Conservation (phyloP, 2,888 invertebrate genomes). For the Drosophila glabriapex region DNA sequence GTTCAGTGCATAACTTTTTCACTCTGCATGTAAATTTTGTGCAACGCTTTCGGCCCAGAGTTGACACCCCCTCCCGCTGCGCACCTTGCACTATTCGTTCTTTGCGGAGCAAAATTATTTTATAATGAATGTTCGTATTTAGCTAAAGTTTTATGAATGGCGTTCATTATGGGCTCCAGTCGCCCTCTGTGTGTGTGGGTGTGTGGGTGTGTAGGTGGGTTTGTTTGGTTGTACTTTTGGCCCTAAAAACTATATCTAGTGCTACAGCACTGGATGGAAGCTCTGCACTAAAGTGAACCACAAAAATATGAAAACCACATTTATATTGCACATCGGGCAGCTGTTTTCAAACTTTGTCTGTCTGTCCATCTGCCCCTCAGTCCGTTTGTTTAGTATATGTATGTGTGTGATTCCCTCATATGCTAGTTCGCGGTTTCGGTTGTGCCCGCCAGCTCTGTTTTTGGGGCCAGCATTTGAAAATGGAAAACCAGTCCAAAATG, state of each 20-base stretch:
- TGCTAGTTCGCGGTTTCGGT: slow-evolving; percentile 68
- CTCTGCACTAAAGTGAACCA: slow-evolving; percentile 73
- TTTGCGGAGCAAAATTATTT: slow-evolving; percentile 67
- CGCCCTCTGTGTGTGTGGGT: neutral
- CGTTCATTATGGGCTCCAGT: slow-evolving; percentile 66
- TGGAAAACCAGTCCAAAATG: slow-evolving; percentile 49
- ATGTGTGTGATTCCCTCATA: slow-evolving; percentile 50
- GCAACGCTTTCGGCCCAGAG: slow-evolving; percentile 31
- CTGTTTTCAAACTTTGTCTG: slow-evolving; percentile 74
- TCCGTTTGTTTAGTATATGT: slow-evolving; percentile 18
- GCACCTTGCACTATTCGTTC: slow-evolving; percentile 37
- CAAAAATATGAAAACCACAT: slow-evolving; percentile 83
- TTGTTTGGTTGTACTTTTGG: slow-evolving; percentile 30
- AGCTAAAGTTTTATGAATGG: slow-evolving; percentile 80
- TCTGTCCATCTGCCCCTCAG: slow-evolving; percentile 21
- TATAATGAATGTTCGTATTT: slow-evolving; percentile 81
- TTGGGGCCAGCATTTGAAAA: slow-evolving; percentile 50
- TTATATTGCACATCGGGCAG: slow-evolving; percentile 78
- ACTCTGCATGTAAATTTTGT: slow-evolving; percentile 74
- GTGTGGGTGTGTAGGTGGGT: slow-evolving; percentile 15
- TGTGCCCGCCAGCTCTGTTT: slow-evolving; percentile 54
- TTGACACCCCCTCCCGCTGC: slow-evolving; percentile 24
- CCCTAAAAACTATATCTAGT: slow-evolving; percentile 45
- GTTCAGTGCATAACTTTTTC: slow-evolving; percentile 75
- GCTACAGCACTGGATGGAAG: slow-evolving; percentile 27